A percentile compares a stretch with the other conserved stretches of the same genome.
Conservation (phyloP, 1,140 invertebrate genomes). For the Matsumurasca onukii region DNA sequence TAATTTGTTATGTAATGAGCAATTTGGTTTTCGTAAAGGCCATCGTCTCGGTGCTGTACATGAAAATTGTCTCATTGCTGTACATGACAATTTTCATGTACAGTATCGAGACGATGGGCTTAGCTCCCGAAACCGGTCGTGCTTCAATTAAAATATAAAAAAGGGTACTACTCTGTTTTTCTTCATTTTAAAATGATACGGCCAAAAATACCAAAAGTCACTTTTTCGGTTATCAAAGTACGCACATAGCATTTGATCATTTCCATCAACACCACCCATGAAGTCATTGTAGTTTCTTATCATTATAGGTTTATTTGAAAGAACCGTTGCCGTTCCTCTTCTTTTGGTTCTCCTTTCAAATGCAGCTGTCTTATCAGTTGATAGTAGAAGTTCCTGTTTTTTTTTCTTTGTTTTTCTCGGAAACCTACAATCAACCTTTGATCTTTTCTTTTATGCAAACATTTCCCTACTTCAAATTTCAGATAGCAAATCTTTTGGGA, state of each 20-base stretch:
- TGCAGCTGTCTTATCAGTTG: not conserved
- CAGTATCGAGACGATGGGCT: too few relatives aligned
- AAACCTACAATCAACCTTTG: too few relatives aligned
- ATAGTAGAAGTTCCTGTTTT: constrained; percentile 9
- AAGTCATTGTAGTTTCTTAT: not conserved
- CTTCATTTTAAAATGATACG: too few relatives aligned
- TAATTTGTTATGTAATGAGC: too few relatives aligned
- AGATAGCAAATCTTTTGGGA: not conserved
- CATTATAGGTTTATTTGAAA: not conserved
- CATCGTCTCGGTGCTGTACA: too few relatives aligned
- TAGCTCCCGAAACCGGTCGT: too few relatives aligned
- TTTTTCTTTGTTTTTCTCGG: not conserved
- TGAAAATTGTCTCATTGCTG: too few relatives aligned
- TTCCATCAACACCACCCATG: not conserved
- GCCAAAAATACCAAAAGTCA: constrained; percentile 1
- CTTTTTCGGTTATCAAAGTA: not conserved
- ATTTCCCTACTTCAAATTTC: constrained; percentile 3
- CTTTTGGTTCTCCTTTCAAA: not conserved
- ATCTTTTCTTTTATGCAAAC: not conserved
- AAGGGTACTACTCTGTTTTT: too few relatives aligned
- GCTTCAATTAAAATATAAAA: too few relatives aligned
- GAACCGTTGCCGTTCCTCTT: not conserved
- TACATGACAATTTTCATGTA: too few relatives aligned
- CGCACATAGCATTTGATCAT: not conserved
- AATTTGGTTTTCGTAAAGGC: too few relatives aligned